Base-by-base conservation (phyloP, 2,113 vertebrate species). In the Anoura caudifer region DNA sequence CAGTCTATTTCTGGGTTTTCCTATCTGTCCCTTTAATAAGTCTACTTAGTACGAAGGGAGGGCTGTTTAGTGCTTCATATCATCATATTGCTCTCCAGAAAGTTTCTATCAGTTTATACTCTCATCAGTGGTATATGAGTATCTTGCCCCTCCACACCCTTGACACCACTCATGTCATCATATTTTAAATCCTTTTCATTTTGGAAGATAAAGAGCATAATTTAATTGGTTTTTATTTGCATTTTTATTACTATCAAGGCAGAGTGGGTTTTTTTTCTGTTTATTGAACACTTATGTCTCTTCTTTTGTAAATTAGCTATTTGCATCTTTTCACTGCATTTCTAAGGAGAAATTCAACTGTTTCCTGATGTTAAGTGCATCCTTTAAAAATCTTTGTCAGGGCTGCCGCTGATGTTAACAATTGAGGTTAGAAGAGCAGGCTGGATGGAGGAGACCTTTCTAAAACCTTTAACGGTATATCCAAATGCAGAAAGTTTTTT, bases 201-300 rank as follows among this genome's bases (percentile, higher is more conserved):
- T 82, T 84, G 6, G 28, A 92, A 96, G 67, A 87, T 90, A 67
- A 70, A 88, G 16, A 63, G 20, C 72, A n/a, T 90, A 70, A 54
- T 52, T 75, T 67, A 87, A 93, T 81, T 92, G 70, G 50, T 87
- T 86, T 96, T 86, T 59, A 90, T 95, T 91, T 90, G n/a, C 41
- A 69, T 75, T 79, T 93, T 92, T 90, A 95, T 89, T 87, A 45
- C 69, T 79, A 36, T 76, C 67, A 82, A 67, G 54, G 24, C 67
- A 91, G 59, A 95, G 47, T 69, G 75, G 69, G 3, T 56, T 59
- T 81, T 65, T 50, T 87, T 2, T 31, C 20, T 36, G 65, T 56
- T 91, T 93, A 91, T 86, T 85, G 61, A 94, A 54, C 11, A 36
- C 10, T 63, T 52, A 33, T 3, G 20, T 56, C 81, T 90, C 77